Percentiles rank a stretch among this genome's conserved stretches.
Evolutionary conservation across 2,888 invertebrate genomes (phyloP).

Genomic region (Scrobipalpa atriplicella): DNA sequence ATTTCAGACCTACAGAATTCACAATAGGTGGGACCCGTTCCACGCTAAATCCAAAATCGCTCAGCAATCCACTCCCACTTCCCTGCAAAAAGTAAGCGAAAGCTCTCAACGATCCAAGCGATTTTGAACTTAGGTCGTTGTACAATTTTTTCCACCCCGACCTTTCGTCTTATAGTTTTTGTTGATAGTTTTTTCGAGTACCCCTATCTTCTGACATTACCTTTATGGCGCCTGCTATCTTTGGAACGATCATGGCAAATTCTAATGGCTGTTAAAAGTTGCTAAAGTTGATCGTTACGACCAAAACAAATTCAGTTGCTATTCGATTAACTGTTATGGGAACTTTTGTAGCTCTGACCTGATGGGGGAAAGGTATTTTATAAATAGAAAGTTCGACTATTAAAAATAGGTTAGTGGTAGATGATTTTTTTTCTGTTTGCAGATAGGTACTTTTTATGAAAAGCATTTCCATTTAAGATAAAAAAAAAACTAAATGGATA

Average conservation of each 20-base stretch:
- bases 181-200: slow-evolving; percentile 72
- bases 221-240: slow-evolving; percentile 74
- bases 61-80: slow-evolving; percentile 54
- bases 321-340: slow-evolving; percentile 53
- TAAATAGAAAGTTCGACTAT: slow-evolving; percentile 22
- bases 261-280: slow-evolving; percentile 70
- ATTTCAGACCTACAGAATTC: slow-evolving; percentile 79
- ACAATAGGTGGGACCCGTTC: slow-evolving; percentile 76
- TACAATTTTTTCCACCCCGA: slow-evolving; percentile 65
- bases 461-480: too few species aligned
- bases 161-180: slow-evolving; percentile 75
- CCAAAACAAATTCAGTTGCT: slow-evolving; percentile 70
- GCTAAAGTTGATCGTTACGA: slow-evolving; percentile 56
- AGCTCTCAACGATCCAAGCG: slow-evolving; percentile 49
- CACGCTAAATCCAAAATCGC: slow-evolving; percentile 67
- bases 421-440: background rate
- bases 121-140: slow-evolving; percentile 59
- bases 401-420: slow-evolving; percentile 11
- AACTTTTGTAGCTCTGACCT: slow-evolving; percentile 40
- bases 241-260: slow-evolving; percentile 71
- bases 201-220: slow-evolving; percentile 75
- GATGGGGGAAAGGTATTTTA: slow-evolving; percentile 31
- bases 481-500: too few species aligned
- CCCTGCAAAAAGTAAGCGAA: slow-evolving; percentile 55
- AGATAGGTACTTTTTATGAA: background rate